These are phyloP conservation scores for Megalopta genalis DNA, from an alignment of 1,140 invertebrate genomes.

Conservation along the genomic window DNA sequence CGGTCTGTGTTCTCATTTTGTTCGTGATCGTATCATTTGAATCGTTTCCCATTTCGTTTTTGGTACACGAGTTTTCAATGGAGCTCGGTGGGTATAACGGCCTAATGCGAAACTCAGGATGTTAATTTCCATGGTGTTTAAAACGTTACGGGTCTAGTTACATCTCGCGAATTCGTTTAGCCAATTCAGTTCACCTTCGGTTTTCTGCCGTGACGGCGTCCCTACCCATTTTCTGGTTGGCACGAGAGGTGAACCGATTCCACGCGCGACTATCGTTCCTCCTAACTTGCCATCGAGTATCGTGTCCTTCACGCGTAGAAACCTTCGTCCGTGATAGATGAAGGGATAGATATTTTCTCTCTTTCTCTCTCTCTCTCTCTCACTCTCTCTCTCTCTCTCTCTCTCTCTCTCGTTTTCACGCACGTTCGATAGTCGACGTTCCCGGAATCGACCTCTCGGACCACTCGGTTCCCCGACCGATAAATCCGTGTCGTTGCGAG, in stretches of 20 bases:
- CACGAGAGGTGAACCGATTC: constrained; percentile 32
- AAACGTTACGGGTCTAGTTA: constrained; percentile 58
- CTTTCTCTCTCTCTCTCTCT: neutral
- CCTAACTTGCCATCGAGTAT: neutral
- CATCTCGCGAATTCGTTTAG: constrained; percentile 55
- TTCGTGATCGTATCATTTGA: constrained; percentile 5
- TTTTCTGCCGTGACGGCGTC: constrained; percentile 32
- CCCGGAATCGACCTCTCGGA: constrained; percentile 40
- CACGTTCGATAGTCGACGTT: neutral
- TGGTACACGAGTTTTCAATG: constrained; percentile 54
- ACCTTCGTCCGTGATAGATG: neutral
- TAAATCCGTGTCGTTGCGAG: constrained; percentile 69
- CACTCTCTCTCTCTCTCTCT: neutral
- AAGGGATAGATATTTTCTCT: no score
- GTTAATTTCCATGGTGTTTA: constrained; percentile 75
- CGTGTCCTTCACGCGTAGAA: neutral
- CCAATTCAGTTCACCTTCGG: constrained; percentile 45
- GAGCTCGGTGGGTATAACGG: constrained; percentile 68
- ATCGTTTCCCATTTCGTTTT: constrained; percentile 32
- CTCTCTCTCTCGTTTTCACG: neutral
- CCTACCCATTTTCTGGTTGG: constrained; percentile 26
- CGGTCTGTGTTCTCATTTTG: no score
- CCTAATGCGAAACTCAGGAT: constrained; percentile 78
- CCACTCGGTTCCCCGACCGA: constrained; percentile 30
- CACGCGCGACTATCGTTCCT: neutral